phyloP scores from a whole-genome alignment of 2,113 vertebrate genomes.

The Bufo bufo region DNA sequence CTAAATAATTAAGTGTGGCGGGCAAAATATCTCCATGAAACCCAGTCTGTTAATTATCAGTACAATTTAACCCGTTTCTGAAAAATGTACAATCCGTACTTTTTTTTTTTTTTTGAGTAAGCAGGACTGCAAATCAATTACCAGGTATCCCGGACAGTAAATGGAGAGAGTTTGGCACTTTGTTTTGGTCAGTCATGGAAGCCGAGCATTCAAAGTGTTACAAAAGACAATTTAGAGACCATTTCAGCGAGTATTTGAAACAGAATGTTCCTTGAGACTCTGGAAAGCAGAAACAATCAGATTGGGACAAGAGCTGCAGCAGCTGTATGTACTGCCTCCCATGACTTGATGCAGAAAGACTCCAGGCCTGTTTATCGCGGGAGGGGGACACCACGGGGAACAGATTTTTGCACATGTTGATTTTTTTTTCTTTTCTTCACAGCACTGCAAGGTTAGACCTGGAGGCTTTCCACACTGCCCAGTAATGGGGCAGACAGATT shows the following conservation, averaged over 20 bases:
- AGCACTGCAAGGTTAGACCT: neutral
- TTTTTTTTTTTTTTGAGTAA: neutral
- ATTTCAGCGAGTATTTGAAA: constrained; percentile 16
- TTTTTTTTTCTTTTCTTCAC: constrained; percentile 56
- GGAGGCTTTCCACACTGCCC: neutral
- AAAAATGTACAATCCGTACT: neutral
- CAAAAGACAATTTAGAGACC: neutral
- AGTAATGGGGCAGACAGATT: neutral
- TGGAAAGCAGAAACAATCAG: constrained; percentile 63
- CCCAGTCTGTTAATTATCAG: neutral
- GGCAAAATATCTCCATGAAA: too few species aligned
- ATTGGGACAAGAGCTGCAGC: constrained; percentile 61
- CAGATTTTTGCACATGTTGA: constrained; percentile 66
- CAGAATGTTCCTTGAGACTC: constrained; percentile 57
- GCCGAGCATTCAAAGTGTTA: neutral
- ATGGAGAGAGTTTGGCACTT: neutral
- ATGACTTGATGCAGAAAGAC: constrained; percentile 73
- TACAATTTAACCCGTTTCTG: neutral
- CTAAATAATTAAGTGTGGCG: too few species aligned
- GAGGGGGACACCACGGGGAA: constrained; percentile 63
- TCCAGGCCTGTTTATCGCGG: constrained; percentile 68
- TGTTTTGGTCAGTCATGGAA: neutral
- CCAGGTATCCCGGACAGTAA: neutral
- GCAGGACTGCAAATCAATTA: neutral
- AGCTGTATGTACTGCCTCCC: constrained; percentile 70